Conservation (phyloP, 2,888 invertebrate species). For the Conomelus anceps region DNA sequence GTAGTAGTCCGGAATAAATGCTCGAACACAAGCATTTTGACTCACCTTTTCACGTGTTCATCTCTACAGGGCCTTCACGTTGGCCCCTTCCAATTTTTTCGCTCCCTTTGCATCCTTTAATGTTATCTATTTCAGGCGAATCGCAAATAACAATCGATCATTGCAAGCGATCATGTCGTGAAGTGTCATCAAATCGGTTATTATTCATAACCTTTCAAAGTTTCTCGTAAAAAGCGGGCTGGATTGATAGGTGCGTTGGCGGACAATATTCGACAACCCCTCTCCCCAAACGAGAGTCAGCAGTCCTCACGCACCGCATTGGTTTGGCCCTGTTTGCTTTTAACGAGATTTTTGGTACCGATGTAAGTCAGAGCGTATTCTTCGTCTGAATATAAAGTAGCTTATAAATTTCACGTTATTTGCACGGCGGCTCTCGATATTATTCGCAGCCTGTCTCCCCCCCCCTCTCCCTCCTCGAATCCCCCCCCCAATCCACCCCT, state of each 20-base stretch:
- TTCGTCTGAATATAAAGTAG: slow-evolving; percentile 9
- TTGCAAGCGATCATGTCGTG: not conserved
- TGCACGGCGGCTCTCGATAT: not conserved
- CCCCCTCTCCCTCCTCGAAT: not conserved
- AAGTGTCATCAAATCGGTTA: not conserved
- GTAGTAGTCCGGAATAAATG: too few relatives aligned
- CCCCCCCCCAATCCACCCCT: not conserved
- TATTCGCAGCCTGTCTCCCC: not conserved
- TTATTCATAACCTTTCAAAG: not conserved
- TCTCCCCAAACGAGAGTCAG: not conserved
- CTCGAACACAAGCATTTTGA: not conserved
- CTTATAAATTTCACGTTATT: slow-evolving; percentile 13
- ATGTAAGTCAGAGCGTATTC: not conserved
- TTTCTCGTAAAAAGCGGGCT: not conserved
- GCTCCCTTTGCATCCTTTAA: not conserved
- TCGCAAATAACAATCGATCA: not conserved
- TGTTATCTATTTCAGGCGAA: not conserved
- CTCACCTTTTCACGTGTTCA: not conserved
- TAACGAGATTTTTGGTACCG: slow-evolving; percentile 9
- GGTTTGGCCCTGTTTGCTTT: not conserved
- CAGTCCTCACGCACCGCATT: not conserved
- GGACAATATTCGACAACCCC: not conserved
- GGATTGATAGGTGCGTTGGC: not conserved
- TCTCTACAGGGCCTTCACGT: not conserved
- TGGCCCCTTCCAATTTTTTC: not conserved